Conservation (phyloP, 2,888 invertebrate genomes). For the Rotaria socialis region DNA sequence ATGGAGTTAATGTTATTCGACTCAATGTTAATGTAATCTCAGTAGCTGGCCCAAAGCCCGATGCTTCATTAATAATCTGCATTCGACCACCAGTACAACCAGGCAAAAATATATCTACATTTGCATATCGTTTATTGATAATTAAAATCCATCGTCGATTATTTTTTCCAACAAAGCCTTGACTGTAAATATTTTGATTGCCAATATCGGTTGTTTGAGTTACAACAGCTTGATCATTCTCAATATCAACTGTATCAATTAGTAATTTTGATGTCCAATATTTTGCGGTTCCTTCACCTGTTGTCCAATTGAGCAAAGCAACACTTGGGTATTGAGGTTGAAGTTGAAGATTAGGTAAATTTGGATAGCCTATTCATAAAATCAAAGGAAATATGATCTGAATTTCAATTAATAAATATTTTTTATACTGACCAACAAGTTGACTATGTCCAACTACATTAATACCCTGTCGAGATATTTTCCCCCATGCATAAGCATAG, state of each 20-base stretch:
- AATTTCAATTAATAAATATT: no score
- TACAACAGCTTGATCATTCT: not conserved
- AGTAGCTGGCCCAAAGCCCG: not conserved
- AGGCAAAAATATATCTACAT: not conserved
- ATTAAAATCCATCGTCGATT: not conserved
- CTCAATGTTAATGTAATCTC: not conserved
- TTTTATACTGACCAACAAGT: constrained; percentile 3
- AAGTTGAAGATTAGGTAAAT: not conserved
- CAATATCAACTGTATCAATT: not conserved
- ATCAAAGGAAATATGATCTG: not conserved
- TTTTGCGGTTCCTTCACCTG: constrained; percentile 6
- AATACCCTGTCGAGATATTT: not conserved
- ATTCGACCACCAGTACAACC: not conserved
- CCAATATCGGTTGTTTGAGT: not conserved
- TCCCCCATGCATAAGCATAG: not conserved
- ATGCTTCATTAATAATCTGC: constrained; percentile 9
- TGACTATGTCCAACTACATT: constrained; percentile 7
- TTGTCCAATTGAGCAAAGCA: constrained; percentile 1
- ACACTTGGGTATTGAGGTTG: constrained; percentile 31
- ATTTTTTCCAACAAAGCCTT: not conserved
- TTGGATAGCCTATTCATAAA: constrained; percentile 27
- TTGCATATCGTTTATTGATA: not conserved
- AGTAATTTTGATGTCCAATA: constrained; percentile 9
- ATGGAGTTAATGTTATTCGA: not conserved
- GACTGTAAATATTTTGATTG: not conserved